Percentiles rank a stretch among this genome's conserved stretches.
These are phyloP conservation scores for Eublepharis macularius DNA, from an alignment of 2,113 vertebrate genomes.

Conservation along the genomic window DNA sequence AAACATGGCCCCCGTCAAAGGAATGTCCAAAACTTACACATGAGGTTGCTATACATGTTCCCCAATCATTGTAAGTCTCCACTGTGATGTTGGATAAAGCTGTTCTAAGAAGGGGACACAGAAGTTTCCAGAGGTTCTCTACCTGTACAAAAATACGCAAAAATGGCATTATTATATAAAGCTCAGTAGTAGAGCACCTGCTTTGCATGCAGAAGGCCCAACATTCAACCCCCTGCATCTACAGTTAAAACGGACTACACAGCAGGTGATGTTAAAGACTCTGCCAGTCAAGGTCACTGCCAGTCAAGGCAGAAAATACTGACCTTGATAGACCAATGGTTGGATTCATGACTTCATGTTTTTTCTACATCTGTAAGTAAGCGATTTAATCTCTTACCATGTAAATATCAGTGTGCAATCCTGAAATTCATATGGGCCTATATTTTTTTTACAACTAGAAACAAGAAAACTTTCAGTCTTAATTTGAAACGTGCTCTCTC, in stretches of 20 bases:
- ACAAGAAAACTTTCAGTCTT: too few species aligned
- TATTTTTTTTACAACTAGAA: too few species aligned
- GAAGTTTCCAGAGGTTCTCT: conserved; percentile 88
- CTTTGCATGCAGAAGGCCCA: too few species aligned
- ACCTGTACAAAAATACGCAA: conserved; percentile 77
- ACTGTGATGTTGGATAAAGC: conserved; percentile 94
- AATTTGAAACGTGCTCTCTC: too few species aligned
- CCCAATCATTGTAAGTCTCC: conserved; percentile 95
- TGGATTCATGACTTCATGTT: too few species aligned
- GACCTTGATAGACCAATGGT: too few species aligned
- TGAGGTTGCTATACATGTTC: conserved; percentile 95
- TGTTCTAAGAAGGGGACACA: conserved; percentile 90
- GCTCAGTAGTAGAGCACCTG: too few species aligned
- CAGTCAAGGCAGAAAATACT: too few species aligned
- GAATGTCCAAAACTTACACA: conserved; percentile 81
- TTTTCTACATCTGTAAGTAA: neutral
- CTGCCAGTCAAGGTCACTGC: too few species aligned
- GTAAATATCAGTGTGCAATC: neutral
- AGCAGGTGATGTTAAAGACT: too few species aligned
- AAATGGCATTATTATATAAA: neutral
- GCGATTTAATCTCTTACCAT: neutral
- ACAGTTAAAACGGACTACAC: too few species aligned
- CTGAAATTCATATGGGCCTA: neutral
- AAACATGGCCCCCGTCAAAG: neutral
- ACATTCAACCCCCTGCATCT: too few species aligned